Evolutionary conservation across 1,140 invertebrate species (phyloP).

Genomic region (Odontomachus brunneus): DNA sequence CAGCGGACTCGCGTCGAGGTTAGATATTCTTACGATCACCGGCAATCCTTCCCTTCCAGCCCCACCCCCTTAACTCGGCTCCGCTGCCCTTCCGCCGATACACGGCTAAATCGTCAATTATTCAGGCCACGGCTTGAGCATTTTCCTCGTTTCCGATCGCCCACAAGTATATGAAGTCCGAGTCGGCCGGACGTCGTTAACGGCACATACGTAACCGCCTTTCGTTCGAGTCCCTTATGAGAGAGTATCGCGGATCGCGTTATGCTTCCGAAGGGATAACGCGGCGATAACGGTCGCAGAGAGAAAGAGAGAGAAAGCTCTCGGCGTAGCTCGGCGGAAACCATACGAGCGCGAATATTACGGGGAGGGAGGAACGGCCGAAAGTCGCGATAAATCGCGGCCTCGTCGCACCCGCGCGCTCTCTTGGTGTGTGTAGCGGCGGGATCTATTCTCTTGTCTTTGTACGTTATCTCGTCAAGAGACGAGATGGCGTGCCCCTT

Average conservation of each 20-base stretch:
- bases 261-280: neutral
- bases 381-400: slow-evolving; percentile 37
- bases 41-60: slow-evolving; percentile 74
- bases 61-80: no score
- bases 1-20: slow-evolving; percentile 75
- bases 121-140: slow-evolving; percentile 75
- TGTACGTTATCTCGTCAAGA: slow-evolving; percentile 34
- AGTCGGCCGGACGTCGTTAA: slow-evolving; percentile 51
- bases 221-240: slow-evolving; percentile 33
- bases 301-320: no score
- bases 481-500: neutral
- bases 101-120: slow-evolving; percentile 81
- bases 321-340: neutral
- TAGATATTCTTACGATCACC: slow-evolving; percentile 82
- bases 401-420: no score
- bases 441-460: slow-evolving; percentile 5
- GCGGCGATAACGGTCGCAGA: neutral
- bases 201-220: slow-evolving; percentile 38
- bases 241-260: neutral
- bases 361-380: slow-evolving; percentile 2
- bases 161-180: slow-evolving; percentile 69
- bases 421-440: neutral
- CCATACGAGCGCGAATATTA: slow-evolving; percentile 27
- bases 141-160: slow-evolving; percentile 79
- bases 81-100: slow-evolving; percentile 70